A percentile compares a stretch with the other conserved stretches of the same genome.
Evolutionary conservation across 2,113 vertebrate species (phyloP).

Genomic region (Tonatia bakeri): DNA sequence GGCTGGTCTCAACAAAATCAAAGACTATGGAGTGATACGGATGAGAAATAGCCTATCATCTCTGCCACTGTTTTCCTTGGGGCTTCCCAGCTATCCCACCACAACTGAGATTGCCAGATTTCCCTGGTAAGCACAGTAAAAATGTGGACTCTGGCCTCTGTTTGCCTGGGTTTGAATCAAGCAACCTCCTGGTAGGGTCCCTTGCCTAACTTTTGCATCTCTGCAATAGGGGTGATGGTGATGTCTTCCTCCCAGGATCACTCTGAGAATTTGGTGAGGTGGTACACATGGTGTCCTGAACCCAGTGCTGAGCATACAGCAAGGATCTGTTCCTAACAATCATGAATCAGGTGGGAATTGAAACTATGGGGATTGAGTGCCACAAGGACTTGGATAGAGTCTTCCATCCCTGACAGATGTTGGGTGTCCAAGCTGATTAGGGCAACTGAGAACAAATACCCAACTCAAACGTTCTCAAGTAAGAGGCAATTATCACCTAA

Average conservation of each 20-base stretch:
- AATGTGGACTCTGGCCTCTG: neutral
- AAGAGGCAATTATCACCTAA: neutral
- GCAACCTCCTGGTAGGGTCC: accelerated
- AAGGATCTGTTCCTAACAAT: neutral
- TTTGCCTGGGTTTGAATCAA: neutral
- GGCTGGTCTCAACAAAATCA: neutral
- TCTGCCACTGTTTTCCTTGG: neutral
- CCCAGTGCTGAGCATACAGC: neutral
- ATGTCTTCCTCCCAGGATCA: neutral
- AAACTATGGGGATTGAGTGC: neutral
- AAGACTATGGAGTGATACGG: neutral
- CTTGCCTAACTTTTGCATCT: neutral
- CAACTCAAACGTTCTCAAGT: neutral
- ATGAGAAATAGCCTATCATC: accelerated
- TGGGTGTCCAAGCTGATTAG: no score
- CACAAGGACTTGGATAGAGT: no score
- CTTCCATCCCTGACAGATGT: neutral
- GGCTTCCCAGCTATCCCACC: no score
- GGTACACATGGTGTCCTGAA: accelerated
- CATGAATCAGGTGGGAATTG: neutral
- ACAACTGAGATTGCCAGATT: neutral
- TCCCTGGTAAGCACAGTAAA: neutral
- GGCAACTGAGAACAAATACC: accelerated
- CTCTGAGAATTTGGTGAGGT: accelerated
- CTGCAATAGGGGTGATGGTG: neutral